Evolutionary conservation across 30 jellyfish, hydroid and myxozoan species (phyloP).

Genomic region (Pelagia noctiluca): DNA sequence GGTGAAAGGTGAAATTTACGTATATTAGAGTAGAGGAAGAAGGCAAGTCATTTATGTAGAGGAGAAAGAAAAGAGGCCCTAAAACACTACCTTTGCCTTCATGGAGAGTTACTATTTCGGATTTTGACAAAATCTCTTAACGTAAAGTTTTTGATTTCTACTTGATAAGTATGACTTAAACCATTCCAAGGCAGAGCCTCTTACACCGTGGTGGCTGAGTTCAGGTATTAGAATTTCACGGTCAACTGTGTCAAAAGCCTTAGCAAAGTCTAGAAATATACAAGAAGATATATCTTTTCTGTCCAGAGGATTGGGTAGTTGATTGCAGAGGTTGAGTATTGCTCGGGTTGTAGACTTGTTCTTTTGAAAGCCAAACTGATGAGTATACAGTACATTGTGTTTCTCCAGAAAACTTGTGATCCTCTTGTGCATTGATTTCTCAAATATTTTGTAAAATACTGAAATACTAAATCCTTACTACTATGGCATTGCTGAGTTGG

Average conservation of each 20-base stretch:
- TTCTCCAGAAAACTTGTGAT: too few relatives aligned
- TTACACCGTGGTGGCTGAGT: background rate
- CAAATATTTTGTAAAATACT: too few relatives aligned
- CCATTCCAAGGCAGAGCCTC: conserved; percentile 7
- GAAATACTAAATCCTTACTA: too few relatives aligned
- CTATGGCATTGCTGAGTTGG: too few relatives aligned
- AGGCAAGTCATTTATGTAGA: too few relatives aligned
- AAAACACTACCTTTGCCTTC: too few relatives aligned
- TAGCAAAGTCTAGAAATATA: conserved; percentile 14
- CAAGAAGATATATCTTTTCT: background rate
- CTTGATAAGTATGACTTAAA: background rate
- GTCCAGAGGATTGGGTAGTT: background rate
- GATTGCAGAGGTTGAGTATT: background rate
- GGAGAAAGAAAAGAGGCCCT: too few relatives aligned
- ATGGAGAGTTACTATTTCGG: too few relatives aligned
- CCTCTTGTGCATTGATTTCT: too few relatives aligned
- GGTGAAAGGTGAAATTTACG: too few relatives aligned
- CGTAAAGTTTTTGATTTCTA: conserved; percentile 29
- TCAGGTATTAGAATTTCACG: background rate
- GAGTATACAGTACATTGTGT: background rate
- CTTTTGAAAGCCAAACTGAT: background rate
- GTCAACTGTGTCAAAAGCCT: conserved; percentile 14
- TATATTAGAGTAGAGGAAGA: too few relatives aligned
- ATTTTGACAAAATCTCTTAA: too few relatives aligned
- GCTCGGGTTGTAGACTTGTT: background rate